phyloP scores from a whole-genome alignment of 2,113 vertebrate genomes.

The Alosa alosa region DNA sequence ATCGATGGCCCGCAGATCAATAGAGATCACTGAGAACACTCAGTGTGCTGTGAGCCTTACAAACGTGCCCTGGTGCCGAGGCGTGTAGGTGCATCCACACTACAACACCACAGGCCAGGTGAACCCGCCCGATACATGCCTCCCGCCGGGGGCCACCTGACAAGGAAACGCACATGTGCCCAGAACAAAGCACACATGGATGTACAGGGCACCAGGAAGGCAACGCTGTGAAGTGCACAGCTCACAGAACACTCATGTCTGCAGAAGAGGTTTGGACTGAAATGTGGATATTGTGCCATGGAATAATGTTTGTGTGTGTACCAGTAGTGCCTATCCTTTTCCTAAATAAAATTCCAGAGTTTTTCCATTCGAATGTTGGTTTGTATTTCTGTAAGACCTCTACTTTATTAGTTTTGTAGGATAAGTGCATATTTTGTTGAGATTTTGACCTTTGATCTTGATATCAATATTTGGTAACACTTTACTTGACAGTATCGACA shows the following conservation, averaged over 20 bases:
- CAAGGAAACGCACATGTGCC: neutral
- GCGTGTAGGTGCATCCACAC: neutral
- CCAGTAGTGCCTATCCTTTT: too few species aligned
- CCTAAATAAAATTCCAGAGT: too few species aligned
- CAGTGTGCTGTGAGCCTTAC: conserved; percentile 25
- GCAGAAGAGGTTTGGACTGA: neutral
- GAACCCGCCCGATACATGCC: neutral
- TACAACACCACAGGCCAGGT: neutral
- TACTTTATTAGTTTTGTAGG: too few species aligned
- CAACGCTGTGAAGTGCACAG: too few species aligned
- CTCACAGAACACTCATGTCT: neutral
- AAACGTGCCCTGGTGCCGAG: neutral
- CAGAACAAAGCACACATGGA: neutral
- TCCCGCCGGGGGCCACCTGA: neutral
- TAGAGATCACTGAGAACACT: conserved; percentile 45
- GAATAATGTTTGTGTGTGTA: too few species aligned
- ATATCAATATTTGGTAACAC: too few species aligned
- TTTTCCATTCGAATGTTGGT: too few species aligned
- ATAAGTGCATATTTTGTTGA: too few species aligned
- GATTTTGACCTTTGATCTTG: too few species aligned
- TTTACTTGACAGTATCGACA: too few species aligned
- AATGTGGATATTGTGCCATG: neutral
- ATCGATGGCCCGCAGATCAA: conserved; percentile 32
- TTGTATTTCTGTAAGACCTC: too few species aligned
- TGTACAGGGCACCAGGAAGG: neutral